Evolutionary conservation across 2,797 vertebrate genomes (phyloP).

Genomic region (Poecilia wingei): DNA sequence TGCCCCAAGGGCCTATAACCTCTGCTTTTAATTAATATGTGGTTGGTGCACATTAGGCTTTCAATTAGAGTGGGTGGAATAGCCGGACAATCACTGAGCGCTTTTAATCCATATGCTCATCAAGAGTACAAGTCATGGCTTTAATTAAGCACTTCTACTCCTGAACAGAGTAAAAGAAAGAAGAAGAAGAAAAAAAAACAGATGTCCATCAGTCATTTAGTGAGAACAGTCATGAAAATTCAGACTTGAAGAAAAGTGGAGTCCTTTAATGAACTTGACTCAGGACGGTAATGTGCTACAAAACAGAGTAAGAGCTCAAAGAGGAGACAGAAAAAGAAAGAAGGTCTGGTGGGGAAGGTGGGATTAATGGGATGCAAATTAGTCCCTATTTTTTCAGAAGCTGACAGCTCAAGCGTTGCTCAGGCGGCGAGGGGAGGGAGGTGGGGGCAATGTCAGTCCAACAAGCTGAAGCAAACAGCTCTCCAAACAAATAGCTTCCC

Average conservation of each 20-base stretch:
- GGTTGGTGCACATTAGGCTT: slow-evolving; percentile 82
- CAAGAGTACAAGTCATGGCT: slow-evolving; percentile 78
- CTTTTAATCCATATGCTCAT: slow-evolving; percentile 85
- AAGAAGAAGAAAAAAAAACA: slow-evolving; percentile 42
- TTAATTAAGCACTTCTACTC: slow-evolving; percentile 79
- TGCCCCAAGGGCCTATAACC: slow-evolving; percentile 80
- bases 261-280: slow-evolving; percentile 74
- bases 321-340: slow-evolving; percentile 30
- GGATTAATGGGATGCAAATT: slow-evolving; percentile 80
- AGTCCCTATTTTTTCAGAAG: slow-evolving; percentile 67
- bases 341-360: slow-evolving; percentile 49
- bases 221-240: slow-evolving; percentile 43
- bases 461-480: slow-evolving; percentile 70
- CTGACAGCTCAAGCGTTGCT: slow-evolving; percentile 61
- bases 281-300: slow-evolving; percentile 57
- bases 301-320: slow-evolving; percentile 49
- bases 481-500: slow-evolving; percentile 60
- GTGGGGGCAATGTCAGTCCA: slow-evolving; percentile 57
- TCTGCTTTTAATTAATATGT: slow-evolving; percentile 85
- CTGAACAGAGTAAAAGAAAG: slow-evolving; percentile 47
- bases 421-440: slow-evolving; percentile 34
- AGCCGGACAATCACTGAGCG: slow-evolving; percentile 76
- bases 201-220: slow-evolving; percentile 72
- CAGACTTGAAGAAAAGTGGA: slow-evolving; percentile 62
- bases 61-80: slow-evolving; percentile 82